Evolutionary conservation across 2,888 invertebrate species (phyloP).

Genomic region (Dione juno): DNA sequence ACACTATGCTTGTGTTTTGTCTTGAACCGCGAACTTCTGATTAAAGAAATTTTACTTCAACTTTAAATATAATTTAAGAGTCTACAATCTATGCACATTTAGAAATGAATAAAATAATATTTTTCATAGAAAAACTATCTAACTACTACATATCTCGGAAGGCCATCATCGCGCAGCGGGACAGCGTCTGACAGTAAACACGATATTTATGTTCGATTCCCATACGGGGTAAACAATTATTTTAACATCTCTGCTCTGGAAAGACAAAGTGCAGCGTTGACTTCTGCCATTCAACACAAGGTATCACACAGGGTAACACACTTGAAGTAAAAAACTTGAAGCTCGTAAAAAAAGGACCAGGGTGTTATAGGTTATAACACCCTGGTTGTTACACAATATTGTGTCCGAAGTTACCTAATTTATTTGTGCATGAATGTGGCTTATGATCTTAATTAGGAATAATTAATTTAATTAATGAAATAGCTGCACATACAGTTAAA

Average conservation of each 20-base stretch:
- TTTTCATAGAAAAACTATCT: not conserved
- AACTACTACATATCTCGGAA: no score
- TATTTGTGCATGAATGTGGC: constrained; percentile 8
- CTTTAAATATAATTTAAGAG: not conserved
- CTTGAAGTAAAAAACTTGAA: no score
- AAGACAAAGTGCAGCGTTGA: no score
- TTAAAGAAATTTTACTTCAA: not conserved
- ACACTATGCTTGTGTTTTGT: not conserved
- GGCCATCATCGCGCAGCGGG: no score
- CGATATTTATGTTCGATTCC: no score
- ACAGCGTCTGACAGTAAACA: no score
- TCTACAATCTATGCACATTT: not conserved
- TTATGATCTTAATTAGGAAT: constrained; percentile 14
- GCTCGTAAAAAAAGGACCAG: no score
- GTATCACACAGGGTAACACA: no score
- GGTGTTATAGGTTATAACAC: no score
- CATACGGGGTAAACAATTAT: no score
- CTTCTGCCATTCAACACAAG: no score
- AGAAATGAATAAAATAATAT: not conserved
- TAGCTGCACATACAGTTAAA: constrained; percentile 24
- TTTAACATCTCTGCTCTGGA: no score
- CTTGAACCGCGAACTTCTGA: not conserved
- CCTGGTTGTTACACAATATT: not conserved
- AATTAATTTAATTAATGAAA: constrained; percentile 17
- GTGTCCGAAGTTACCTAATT: not conserved